Base-by-base conservation (phyloP, 2,113 vertebrate genomes). In the Hymenochirus boettgeri region DNA sequence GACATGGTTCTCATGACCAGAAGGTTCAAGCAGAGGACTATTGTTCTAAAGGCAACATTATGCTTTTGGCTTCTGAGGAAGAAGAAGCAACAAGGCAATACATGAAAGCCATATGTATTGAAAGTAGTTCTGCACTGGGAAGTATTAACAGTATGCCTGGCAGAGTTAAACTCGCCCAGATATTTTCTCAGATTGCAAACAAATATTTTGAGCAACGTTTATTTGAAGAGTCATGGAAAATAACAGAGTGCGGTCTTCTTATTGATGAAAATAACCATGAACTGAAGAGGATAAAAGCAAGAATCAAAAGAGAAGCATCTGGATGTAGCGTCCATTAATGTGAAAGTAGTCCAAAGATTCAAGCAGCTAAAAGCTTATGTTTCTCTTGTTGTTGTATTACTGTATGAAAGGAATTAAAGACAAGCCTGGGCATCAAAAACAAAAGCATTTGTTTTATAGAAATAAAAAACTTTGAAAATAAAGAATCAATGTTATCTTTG, bases 311-410 rank as follows among this genome's bases (percentile, higher is more conserved):
- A 33, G 92, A 93, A 69, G 80, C 75, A 0, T 77, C 84, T 0
- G 79, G 88, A 65, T 98, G 95, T 60, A 86, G 78, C 10, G 80
- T 99, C 33, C 91, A 95, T 62, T 96, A 85, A 80, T 24, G 15
- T 12, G 8, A 15, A 37, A 2, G 7, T 45, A 22, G 13, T 35
- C n/a, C n/a, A n/a, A n/a, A n/a, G n/a, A n/a, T 35, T 35, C 9
- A 35, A 12, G 33, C 4, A 35, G 33, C 33, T 11, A 3, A 35
- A 35, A 35, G 31, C 31, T 33, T 35, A 12, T 12, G 15, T 35
- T 8, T 35, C 10, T 2, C 6, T 35, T 3, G 1, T 13, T 12
- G 15, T 1, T 35, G 15, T 11, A 35, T 35, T 9, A 13, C 10
- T 12, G 33, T 35, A 7, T 35, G 33, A 35, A 35, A 4, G 10